Evolutionary conservation across 2,888 invertebrate species (phyloP).

Genomic region (Zeuzera pyrina): DNA sequence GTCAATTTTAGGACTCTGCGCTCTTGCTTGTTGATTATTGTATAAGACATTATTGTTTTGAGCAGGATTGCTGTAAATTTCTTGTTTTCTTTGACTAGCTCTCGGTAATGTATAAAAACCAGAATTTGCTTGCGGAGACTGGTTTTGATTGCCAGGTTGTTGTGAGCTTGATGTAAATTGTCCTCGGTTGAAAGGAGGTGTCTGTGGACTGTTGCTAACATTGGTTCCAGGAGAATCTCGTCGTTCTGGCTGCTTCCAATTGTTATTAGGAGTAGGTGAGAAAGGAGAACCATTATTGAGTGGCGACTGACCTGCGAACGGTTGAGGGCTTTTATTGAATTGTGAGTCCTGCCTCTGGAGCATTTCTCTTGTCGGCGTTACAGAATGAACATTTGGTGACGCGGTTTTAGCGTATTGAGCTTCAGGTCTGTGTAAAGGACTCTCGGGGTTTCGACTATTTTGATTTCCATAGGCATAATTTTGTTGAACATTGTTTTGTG

Average conservation of each 20-base stretch:
- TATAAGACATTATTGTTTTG: constrained; percentile 23
- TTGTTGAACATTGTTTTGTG: constrained; percentile 42
- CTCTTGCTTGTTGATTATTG: constrained; percentile 24
- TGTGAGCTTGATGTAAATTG: constrained; percentile 39
- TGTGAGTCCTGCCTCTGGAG: constrained; percentile 64
- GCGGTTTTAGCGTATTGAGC: constrained; percentile 56
- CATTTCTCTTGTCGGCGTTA: constrained; percentile 48
- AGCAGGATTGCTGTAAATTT: constrained; percentile 24
- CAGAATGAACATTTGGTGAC: constrained; percentile 42
- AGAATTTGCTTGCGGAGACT: constrained; percentile 31
- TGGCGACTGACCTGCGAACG: constrained; percentile 49
- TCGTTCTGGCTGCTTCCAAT: constrained; percentile 62
- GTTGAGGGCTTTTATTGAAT: constrained; percentile 66
- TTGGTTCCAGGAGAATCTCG: constrained; percentile 52
- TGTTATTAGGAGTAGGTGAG: constrained; percentile 58
- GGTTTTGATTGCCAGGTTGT: constrained; percentile 35
- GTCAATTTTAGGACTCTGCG: constrained; percentile 32
- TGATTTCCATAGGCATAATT: constrained; percentile 37
- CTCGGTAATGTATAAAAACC: constrained; percentile 56
- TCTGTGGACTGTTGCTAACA: constrained; percentile 34
- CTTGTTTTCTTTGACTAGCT: constrained; percentile 42
- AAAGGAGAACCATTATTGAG: constrained; percentile 41
- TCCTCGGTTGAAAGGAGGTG: constrained; percentile 33
- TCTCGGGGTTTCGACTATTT: constrained; percentile 45
- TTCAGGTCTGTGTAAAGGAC: constrained; percentile 64